A percentile compares a stretch with the other conserved stretches of the same genome.
Conservation (phyloP, 2,888 invertebrate species). For the Choristoneura rosaceana region DNA sequence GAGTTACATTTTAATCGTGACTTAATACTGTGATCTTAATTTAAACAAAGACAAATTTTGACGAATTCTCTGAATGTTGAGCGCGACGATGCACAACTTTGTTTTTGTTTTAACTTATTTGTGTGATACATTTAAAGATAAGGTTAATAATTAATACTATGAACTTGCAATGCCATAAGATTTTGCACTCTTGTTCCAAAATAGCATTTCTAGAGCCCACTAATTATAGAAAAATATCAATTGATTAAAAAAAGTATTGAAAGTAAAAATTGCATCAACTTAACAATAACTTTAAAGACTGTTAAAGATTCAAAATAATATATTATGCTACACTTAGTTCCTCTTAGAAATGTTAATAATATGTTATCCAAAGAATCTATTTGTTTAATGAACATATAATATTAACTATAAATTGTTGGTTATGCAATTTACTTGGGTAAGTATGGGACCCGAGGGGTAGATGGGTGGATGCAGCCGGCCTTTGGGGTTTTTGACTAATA, state of each 20-base stretch:
- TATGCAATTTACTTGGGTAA: slow-evolving; percentile 71
- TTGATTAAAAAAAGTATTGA: slow-evolving; percentile 51
- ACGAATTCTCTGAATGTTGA: slow-evolving; percentile 77
- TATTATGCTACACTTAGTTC: slow-evolving; percentile 76
- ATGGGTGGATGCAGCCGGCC: slow-evolving; percentile 55
- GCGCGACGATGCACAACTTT: slow-evolving; percentile 71
- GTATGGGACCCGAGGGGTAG: slow-evolving; percentile 59
- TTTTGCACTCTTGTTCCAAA: slow-evolving; percentile 74
- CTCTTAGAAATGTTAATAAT: slow-evolving; percentile 82
- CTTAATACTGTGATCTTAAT: slow-evolving; percentile 86
- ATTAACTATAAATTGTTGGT: slow-evolving; percentile 75
- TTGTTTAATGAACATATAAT: slow-evolving; percentile 68
- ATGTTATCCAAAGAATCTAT: slow-evolving; percentile 83
- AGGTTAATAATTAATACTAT: slow-evolving; percentile 73
- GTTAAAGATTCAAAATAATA: slow-evolving; percentile 57
- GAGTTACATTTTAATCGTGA: slow-evolving; percentile 81
- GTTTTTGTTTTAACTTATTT: slow-evolving; percentile 78
- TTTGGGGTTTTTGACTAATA: slow-evolving; percentile 65
- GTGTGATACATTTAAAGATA: slow-evolving; percentile 76
- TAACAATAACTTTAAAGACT: slow-evolving; percentile 55
- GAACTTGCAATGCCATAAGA: slow-evolving; percentile 77
- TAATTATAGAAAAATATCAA: slow-evolving; percentile 51
- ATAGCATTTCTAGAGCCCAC: slow-evolving; percentile 75
- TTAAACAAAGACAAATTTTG: slow-evolving; percentile 81
- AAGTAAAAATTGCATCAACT: slow-evolving; percentile 57